Conservation (phyloP, 2,113 vertebrate genomes). For the Phrynosoma platyrhinos region DNA sequence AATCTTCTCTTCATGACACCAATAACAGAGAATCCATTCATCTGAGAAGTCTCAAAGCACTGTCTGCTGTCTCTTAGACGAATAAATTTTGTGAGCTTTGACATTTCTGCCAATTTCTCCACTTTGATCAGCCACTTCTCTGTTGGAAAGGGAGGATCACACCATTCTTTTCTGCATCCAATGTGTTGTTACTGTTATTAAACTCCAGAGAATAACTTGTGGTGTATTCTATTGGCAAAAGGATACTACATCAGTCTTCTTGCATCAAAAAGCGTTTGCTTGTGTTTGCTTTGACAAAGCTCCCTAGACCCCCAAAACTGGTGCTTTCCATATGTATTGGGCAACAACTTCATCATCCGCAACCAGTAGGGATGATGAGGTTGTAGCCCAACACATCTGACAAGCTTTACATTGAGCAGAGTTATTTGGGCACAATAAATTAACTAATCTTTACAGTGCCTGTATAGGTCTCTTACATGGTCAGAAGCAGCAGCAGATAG, state of each 20-base stretch:
- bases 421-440: neutral
- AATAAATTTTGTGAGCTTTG: neutral
- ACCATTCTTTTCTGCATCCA: neutral
- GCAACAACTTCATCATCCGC: neutral
- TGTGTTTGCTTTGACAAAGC: neutral
- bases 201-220: neutral
- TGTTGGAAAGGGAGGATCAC: neutral
- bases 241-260: neutral
- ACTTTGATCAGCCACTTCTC: neutral
- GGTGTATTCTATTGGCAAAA: neutral
- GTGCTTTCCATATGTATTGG: neutral
- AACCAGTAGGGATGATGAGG: neutral
- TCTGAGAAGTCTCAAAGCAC: neutral
- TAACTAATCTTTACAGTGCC: neutral
- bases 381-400: too few relatives aligned
- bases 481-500: neutral
- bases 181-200: neutral
- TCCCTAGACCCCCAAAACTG: too few relatives aligned
- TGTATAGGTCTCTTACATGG: neutral
- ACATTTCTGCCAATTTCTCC: neutral
- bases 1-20: neutral
- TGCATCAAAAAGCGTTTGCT: neutral
- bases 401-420: neutral
- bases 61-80: neutral
- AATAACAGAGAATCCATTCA: neutral